These are phyloP conservation scores for Pitta sordida DNA, from an alignment of 2,113 vertebrate genomes.

Conservation along the genomic window DNA sequence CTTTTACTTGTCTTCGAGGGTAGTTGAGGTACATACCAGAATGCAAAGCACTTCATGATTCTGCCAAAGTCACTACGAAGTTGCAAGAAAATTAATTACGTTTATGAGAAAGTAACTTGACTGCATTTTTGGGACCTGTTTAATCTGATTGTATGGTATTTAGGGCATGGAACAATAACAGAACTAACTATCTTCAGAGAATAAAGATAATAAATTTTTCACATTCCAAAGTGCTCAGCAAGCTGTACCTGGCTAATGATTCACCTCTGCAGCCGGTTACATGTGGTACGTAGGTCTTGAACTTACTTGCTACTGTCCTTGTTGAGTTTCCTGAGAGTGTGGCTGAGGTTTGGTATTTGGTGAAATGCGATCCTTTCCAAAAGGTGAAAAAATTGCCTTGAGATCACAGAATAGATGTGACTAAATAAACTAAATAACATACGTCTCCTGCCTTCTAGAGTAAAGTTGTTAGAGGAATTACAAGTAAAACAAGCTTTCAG, in stretches of 20 bases:
- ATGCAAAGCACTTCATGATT: background rate
- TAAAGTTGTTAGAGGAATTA: background rate
- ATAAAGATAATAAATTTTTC: background rate
- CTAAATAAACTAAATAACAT: too few species aligned
- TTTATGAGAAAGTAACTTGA: background rate
- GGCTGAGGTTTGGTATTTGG: background rate
- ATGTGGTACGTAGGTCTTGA: background rate
- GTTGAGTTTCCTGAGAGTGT: background rate
- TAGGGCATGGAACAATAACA: background rate
- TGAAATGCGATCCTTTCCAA: background rate
- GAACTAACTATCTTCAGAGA: background rate
- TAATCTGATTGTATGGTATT: background rate
- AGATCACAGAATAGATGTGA: accelerated
- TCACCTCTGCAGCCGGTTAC: background rate
- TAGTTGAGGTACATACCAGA: background rate
- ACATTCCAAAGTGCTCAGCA: background rate
- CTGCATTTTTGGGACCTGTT: background rate
- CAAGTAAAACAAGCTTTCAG: background rate
- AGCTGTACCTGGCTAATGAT: background rate
- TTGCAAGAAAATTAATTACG: background rate
- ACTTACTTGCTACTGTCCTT: background rate
- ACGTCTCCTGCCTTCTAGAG: background rate
- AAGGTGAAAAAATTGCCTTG: background rate
- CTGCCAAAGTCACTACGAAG: background rate
- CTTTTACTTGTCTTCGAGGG: background rate